Evolutionary conservation across 2,113 vertebrate genomes (phyloP).

Genomic region (Mionectes macconnelli): DNA sequence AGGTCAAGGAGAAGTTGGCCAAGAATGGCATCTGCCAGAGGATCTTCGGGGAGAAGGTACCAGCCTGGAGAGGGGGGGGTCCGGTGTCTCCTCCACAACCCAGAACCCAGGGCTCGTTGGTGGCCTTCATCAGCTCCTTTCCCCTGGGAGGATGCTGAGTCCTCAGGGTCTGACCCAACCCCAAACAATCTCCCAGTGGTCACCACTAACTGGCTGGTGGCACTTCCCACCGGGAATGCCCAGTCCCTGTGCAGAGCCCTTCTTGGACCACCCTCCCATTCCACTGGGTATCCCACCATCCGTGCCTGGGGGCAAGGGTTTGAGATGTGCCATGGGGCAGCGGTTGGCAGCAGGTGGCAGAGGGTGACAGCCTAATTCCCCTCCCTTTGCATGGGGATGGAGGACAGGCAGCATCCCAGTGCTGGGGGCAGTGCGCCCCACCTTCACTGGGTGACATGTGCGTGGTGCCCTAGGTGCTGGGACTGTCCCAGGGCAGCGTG

Average conservation of each 20-base stretch:
- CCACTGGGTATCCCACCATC: background rate
- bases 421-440: accelerated
- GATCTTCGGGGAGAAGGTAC: slow-evolving; percentile 98
- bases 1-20: slow-evolving; percentile 98
- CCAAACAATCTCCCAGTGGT: background rate
- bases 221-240: background rate
- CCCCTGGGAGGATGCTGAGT: background rate
- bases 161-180: background rate
- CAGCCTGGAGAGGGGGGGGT: background rate
- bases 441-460: accelerated
- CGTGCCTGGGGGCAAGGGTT: background rate
- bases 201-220: background rate
- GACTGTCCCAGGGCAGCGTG: slow-evolving; percentile 96
- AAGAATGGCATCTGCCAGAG: slow-evolving; percentile 99
- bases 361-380: background rate
- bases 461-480: slow-evolving; percentile 80
- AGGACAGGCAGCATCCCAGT: background rate
- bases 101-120: background rate
- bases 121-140: background rate
- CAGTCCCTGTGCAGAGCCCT: background rate
- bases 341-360: background rate
- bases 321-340: background rate
- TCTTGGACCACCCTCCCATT: background rate
- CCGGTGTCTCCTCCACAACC: accelerated
- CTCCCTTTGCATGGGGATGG: accelerated